Evolutionary conservation across 2,888 invertebrate genomes (phyloP).

Genomic region (Gymnocheta viridis): DNA sequence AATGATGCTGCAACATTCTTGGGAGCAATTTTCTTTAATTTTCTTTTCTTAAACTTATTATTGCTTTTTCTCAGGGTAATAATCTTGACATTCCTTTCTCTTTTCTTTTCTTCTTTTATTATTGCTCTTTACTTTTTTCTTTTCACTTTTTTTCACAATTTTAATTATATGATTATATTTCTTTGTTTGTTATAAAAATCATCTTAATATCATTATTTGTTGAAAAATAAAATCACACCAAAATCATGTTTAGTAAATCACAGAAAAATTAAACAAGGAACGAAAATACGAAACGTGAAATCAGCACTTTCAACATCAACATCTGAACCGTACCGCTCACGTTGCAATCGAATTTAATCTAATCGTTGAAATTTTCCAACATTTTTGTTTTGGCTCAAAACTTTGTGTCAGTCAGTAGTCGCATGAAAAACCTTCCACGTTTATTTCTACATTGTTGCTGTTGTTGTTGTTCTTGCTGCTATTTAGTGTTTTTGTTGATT

Average conservation of each 20-base stretch:
- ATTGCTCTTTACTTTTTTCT: conserved; percentile 2
- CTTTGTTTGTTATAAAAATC: neutral
- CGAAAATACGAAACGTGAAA: conserved; percentile 58
- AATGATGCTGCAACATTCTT: conserved; percentile 63
- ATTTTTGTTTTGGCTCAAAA: conserved; percentile 80
- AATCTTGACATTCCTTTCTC: conserved; percentile 44
- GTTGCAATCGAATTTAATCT: conserved; percentile 77
- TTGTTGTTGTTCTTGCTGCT: conserved; percentile 44
- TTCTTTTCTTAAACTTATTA: conserved; percentile 52
- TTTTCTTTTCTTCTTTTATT: conserved; percentile 23
- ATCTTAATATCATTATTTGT: conserved; percentile 5
- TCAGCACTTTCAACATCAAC: conserved; percentile 49
- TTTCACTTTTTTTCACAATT: conserved; percentile 23
- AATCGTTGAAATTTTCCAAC: conserved; percentile 80
- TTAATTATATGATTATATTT: conserved; percentile 36
- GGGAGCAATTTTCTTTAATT: conserved; percentile 51
- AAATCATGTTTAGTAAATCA: conserved; percentile 44
- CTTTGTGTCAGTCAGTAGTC: conserved; percentile 68
- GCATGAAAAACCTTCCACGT: conserved; percentile 67
- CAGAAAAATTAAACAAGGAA: conserved; percentile 16
- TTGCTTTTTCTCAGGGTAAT: conserved; percentile 48
- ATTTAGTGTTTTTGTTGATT: conserved; percentile 51
- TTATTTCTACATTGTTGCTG: conserved; percentile 44
- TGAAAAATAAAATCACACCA: conserved; percentile 8
- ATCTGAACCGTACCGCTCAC: conserved; percentile 72